Conservation (phyloP, 37 sponge, comb jelly and placozoan species). For the Aplysina aerophoba region DNA sequence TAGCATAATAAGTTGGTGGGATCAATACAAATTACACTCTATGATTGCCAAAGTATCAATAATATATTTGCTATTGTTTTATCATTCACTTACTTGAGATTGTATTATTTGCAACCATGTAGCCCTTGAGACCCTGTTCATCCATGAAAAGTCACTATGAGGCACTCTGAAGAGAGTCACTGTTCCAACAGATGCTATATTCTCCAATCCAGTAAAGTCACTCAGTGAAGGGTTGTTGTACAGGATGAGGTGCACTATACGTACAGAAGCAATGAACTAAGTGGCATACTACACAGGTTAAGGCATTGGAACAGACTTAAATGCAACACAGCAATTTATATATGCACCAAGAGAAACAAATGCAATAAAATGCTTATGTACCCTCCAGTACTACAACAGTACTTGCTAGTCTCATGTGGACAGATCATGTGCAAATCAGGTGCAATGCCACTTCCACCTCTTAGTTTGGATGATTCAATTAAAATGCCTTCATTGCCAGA, state of each 20-base stretch:
- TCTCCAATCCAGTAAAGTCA: slow-evolving; percentile 25
- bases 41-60: too few relatives aligned
- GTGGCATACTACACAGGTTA: too few relatives aligned
- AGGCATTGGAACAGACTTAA: too few relatives aligned
- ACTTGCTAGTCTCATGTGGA: too few relatives aligned
- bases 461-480: too few relatives aligned
- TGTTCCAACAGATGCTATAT: neutral
- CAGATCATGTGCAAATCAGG: too few relatives aligned
- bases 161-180: neutral
- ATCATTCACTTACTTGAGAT: neutral
- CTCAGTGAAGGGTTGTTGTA: slow-evolving; percentile 33
- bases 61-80: too few relatives aligned
- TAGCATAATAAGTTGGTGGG: too few relatives aligned
- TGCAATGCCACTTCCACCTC: too few relatives aligned
- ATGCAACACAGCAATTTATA: neutral
- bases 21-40: neutral
- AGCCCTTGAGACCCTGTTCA: neutral
- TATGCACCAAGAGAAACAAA: neutral
- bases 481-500: too few relatives aligned
- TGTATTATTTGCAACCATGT: neutral
- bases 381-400: neutral
- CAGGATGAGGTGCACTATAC: neutral
- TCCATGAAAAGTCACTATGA: neutral
- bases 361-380: neutral
- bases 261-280: neutral